Conservation (phyloP, 2,888 invertebrate species). For the Habroteleia sp. region DNA sequence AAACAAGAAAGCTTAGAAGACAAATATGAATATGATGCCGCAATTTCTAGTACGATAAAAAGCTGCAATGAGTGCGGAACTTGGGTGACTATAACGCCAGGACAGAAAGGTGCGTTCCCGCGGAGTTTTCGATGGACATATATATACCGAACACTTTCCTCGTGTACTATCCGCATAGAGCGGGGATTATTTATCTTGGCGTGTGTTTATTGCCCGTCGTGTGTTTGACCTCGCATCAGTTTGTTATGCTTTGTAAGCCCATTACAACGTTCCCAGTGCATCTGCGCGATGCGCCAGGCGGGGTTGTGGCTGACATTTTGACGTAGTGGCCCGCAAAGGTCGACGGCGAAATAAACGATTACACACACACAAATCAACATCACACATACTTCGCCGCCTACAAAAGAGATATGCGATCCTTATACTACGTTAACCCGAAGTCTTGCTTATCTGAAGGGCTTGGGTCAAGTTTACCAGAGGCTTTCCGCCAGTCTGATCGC, state of each 20-base stretch:
- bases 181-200: constrained; percentile 79
- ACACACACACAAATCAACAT: constrained; percentile 57
- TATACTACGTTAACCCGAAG: constrained; percentile 22
- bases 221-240: constrained; percentile 81
- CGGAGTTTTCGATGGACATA: constrained; percentile 57
- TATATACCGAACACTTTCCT: constrained; percentile 71
- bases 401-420: constrained; percentile 61
- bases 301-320: constrained; percentile 80
- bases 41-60: neutral
- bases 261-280: constrained; percentile 79
- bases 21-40: neutral
- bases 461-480: constrained; percentile 58
- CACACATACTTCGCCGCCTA: constrained; percentile 55
- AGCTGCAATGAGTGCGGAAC: neutral
- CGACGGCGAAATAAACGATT: constrained; percentile 73
- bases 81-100: constrained; percentile 50
- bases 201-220: constrained; percentile 81
- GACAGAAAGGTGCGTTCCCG: constrained; percentile 29
- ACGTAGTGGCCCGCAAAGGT: constrained; percentile 81
- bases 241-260: constrained; percentile 81
- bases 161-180: constrained; percentile 39
- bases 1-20: no score
- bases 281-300: constrained; percentile 77
- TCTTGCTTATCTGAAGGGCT: constrained; percentile 58
- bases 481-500: constrained; percentile 49